Conservation (phyloP, 2,888 invertebrate species). For the Phortica magna region DNA sequence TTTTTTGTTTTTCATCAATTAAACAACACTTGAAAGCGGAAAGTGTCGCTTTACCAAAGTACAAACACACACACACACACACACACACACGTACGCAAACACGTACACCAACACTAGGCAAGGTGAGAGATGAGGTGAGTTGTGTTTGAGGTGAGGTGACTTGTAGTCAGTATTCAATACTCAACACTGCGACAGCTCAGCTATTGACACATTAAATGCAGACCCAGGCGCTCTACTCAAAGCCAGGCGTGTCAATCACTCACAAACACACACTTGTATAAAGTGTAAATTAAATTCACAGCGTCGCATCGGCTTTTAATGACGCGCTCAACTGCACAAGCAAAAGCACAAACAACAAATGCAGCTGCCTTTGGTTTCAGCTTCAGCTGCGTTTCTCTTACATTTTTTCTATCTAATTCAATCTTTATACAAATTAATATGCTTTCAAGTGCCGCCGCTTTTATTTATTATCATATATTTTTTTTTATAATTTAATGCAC, state of each 20-base stretch:
- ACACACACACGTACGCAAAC: not conserved
- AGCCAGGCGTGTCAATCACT: not conserved
- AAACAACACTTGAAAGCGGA: constrained; percentile 73
- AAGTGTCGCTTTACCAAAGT: constrained; percentile 62
- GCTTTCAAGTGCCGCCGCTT: not conserved
- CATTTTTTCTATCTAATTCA: not conserved
- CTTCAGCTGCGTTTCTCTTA: not conserved
- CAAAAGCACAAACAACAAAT: not conserved
- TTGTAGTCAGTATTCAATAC: not conserved
- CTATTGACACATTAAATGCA: not conserved
- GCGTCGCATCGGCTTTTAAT: no score
- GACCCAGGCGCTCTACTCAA: not conserved
- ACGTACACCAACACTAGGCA: not conserved
- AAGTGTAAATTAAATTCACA: no score
- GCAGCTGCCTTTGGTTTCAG: not conserved
- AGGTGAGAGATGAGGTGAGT: not conserved
- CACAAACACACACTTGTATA: not conserved
- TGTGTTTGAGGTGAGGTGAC: not conserved
- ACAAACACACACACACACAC: not conserved
- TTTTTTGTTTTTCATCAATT: constrained; percentile 67
- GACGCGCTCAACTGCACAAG: not conserved
- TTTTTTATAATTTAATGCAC: not conserved
- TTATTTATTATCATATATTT: not conserved
- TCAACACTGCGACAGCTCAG: not conserved
- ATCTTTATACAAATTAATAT: not conserved